Evolutionary conservation across 2,797 vertebrate genomes (phyloP).

Genomic region (Gadopsis bispinosus): DNA sequence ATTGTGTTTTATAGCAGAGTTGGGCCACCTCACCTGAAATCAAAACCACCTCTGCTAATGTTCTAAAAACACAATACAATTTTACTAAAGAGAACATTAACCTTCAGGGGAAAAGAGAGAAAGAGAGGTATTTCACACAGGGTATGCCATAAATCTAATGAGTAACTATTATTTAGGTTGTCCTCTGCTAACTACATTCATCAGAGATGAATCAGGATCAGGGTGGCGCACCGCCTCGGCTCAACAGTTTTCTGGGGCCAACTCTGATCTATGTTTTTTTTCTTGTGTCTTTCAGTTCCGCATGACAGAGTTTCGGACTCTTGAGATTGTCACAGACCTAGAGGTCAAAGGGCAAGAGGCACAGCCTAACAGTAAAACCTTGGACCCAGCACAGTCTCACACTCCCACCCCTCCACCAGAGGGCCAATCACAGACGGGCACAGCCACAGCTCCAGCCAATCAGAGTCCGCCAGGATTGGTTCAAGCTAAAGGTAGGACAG

Average conservation of each 20-base stretch:
- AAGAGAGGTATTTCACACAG: background rate
- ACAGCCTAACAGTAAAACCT: conserved; percentile 59
- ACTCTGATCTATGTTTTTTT: conserved; percentile 2
- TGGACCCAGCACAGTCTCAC: conserved; percentile 76
- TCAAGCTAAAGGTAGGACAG: conserved; percentile 71
- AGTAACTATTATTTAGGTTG: background rate
- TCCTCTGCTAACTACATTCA: background rate
- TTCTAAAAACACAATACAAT: background rate
- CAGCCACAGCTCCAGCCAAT: conserved; percentile 52
- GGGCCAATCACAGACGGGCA: conserved; percentile 67
- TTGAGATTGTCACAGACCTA: conserved; percentile 88
- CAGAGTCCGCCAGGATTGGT: conserved; percentile 62
- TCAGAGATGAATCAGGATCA: background rate
- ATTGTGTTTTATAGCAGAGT: background rate
- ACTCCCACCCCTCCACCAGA: conserved; percentile 84
- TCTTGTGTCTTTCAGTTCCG: conserved; percentile 80
- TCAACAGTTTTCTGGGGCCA: background rate
- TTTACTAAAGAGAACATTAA: background rate
- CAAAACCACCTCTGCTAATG: background rate
- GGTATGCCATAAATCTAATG: background rate
- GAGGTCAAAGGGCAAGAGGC: conserved; percentile 80
- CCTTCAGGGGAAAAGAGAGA: background rate
- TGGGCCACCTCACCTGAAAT: background rate
- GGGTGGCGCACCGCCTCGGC: fast-evolving
- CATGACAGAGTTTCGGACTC: conserved; percentile 90